Percentiles rank a stretch among this genome's conserved stretches.
These are phyloP conservation scores for Diglossa cyanea DNA, from an alignment of 2,797 vertebrate species.

Conservation along the genomic window DNA sequence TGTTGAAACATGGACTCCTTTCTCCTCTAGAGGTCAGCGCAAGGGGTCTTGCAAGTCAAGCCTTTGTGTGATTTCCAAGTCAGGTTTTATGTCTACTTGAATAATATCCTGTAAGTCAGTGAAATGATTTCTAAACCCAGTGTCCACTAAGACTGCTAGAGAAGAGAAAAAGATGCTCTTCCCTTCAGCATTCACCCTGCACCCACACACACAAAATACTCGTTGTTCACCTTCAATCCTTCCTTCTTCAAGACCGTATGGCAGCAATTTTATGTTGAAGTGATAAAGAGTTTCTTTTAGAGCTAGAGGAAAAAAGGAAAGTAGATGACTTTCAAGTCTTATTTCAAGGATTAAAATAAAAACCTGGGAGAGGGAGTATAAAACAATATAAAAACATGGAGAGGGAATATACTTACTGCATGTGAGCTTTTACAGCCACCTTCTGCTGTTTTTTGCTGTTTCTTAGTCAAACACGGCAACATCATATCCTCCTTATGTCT, in stretches of 20 bases:
- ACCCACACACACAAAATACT: background rate
- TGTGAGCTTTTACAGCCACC: background rate
- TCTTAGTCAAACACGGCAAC: background rate
- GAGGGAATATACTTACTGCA: background rate
- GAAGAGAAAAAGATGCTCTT: background rate
- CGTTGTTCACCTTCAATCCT: background rate
- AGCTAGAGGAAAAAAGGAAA: background rate
- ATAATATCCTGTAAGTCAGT: background rate
- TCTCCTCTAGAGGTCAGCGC: background rate
- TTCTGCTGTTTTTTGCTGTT: background rate
- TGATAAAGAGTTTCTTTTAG: background rate
- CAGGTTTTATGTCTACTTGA: background rate
- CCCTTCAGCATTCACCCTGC: background rate
- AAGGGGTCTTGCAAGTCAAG: background rate
- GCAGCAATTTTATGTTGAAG: background rate
- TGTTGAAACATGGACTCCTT: background rate
- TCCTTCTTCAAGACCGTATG: background rate
- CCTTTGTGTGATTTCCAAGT: background rate
- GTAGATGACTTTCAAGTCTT: background rate
- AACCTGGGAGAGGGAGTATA: background rate
- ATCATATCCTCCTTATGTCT: background rate
- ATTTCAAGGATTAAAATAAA: background rate
- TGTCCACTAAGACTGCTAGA: background rate
- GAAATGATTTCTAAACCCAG: background rate
- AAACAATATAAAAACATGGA: background rate